Evolutionary conservation across 2,888 invertebrate genomes (phyloP).

Genomic region (Apoda limacodes): DNA sequence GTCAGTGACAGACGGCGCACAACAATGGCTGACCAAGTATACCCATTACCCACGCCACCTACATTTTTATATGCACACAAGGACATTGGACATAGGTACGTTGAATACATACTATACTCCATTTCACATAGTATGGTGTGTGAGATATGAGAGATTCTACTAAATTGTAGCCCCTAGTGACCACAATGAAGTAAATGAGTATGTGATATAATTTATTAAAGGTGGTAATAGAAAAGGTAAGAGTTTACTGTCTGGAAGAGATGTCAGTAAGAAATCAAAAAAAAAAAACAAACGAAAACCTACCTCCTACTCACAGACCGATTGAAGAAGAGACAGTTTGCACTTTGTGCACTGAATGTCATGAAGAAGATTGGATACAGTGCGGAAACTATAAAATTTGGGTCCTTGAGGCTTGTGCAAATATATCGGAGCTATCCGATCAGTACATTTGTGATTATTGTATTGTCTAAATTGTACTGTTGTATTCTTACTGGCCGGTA

Average conservation of each 20-base stretch:
- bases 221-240: background rate
- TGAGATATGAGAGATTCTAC: too few relatives aligned
- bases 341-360: constrained; percentile 11
- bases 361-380: constrained; percentile 15
- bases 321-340: constrained; percentile 3
- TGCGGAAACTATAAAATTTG: constrained; percentile 14
- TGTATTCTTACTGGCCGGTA: constrained; percentile 4
- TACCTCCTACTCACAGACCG: background rate
- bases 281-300: constrained; percentile 7
- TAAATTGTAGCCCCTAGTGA: too few relatives aligned
- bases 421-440: constrained; percentile 3
- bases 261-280: constrained; percentile 5
- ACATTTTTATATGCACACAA: too few relatives aligned
- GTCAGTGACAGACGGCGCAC: too few relatives aligned
- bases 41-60: too few relatives aligned
- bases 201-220: too few relatives aligned
- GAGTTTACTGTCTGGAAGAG: constrained; percentile 2
- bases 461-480: constrained; percentile 3
- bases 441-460: constrained; percentile 7
- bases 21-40: too few relatives aligned
- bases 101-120: too few relatives aligned
- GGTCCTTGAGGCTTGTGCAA: constrained; percentile 13
- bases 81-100: too few relatives aligned
- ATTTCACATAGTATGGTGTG: too few relatives aligned
- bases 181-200: too few relatives aligned